A percentile compares a stretch with the other conserved stretches of the same genome.
phyloP scores from a whole-genome alignment of 2,797 vertebrate genomes.

The Taeniopygia guttata region DNA sequence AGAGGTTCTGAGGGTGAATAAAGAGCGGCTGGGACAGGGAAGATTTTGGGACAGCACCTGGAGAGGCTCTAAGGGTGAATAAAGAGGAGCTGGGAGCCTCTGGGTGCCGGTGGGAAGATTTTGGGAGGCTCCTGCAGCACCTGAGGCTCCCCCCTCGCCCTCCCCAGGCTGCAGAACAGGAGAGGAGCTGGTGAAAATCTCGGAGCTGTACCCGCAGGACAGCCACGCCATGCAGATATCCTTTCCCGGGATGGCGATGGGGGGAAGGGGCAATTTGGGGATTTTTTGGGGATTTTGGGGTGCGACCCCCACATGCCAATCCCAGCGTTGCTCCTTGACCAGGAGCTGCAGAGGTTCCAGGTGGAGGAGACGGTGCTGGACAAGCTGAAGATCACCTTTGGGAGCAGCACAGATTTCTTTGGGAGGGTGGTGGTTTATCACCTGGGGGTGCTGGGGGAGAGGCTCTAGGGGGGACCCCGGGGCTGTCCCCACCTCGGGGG shows the following conservation, averaged over 20 bases:
- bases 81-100: too few relatives aligned
- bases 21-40: too few relatives aligned
- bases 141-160: fast-evolving
- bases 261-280: fast-evolving
- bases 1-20: too few relatives aligned
- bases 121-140: background rate
- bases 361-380: conserved; percentile 81
- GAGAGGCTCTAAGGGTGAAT: too few relatives aligned
- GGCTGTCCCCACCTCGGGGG: background rate
- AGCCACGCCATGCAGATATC: conserved; percentile 91
- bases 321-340: conserved; percentile 77
- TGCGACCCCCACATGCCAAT: too few relatives aligned
- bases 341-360: conserved; percentile 83
- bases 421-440: conserved; percentile 92
- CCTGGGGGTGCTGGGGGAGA: conserved; percentile 86
- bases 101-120: background rate
- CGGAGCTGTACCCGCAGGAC: conserved; percentile 88
- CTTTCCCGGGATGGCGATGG: conserved; percentile 38
- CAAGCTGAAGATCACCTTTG: conserved; percentile 89
- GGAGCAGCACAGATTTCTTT: conserved; percentile 91
- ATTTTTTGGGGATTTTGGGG: background rate
- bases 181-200: conserved; percentile 68
- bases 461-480: background rate
- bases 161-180: conserved; percentile 77
- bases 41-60: too few relatives aligned